Percentiles rank a stretch among this genome's conserved stretches.
Evolutionary conservation across 2,113 vertebrate genomes (phyloP).

Genomic region (human): DNA sequence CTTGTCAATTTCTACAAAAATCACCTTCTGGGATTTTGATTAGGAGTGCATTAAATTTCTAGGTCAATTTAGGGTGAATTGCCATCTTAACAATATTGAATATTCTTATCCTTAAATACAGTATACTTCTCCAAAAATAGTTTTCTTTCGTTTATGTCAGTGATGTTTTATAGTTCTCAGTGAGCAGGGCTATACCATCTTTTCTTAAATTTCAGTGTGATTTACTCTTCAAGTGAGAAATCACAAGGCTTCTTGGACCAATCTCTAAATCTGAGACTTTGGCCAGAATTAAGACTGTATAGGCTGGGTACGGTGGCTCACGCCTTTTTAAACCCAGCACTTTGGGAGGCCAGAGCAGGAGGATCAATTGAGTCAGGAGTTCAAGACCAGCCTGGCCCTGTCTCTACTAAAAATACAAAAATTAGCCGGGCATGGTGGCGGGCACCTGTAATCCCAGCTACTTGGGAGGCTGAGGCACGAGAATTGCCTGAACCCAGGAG

Average conservation of each 20-base stretch:
- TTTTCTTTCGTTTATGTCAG: neutral
- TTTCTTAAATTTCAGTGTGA: neutral
- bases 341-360: too few relatives aligned
- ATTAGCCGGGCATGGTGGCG: too few relatives aligned
- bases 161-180: neutral
- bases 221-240: neutral
- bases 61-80: neutral
- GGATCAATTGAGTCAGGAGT: too few relatives aligned
- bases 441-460: too few relatives aligned
- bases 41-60: neutral
- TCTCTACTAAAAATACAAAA: too few relatives aligned
- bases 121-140: neutral
- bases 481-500: too few relatives aligned
- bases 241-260: neutral
- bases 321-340: too few relatives aligned
- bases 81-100: neutral
- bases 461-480: too few relatives aligned
- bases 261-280: constrained; percentile 5
- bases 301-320: too few relatives aligned
- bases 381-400: too few relatives aligned
- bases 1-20: neutral
- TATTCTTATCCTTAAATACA: neutral
- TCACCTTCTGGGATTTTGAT: neutral
- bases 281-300: neutral
- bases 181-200: neutral